Conservation (phyloP, 1,140 invertebrate genomes). For the Hylaeus volcanicus region DNA sequence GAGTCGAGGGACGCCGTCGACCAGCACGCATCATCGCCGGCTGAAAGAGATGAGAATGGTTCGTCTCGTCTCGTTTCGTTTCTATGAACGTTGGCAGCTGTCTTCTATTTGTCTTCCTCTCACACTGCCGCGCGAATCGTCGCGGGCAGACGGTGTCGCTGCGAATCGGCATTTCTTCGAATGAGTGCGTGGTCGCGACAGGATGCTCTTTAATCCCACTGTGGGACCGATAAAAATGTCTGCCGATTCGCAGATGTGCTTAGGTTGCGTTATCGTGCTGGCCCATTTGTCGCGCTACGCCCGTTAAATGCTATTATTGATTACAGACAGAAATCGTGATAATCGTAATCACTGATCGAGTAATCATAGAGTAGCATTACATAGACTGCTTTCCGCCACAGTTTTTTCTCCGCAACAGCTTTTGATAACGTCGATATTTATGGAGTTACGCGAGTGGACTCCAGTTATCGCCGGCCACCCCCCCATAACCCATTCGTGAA, state of each 20-base stretch:
- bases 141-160: background rate
- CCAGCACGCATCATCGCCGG: conserved; percentile 35
- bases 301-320: too few relatives aligned
- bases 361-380: background rate
- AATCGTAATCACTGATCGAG: too few relatives aligned
- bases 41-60: conserved; percentile 33
- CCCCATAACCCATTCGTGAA: background rate
- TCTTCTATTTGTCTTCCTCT: conserved; percentile 52
- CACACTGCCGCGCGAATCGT: conserved; percentile 11
- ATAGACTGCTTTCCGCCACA: background rate
- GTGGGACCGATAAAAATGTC: conserved; percentile 41
- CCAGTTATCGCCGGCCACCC: conserved; percentile 1
- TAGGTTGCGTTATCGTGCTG: background rate
- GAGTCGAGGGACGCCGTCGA: conserved; percentile 10
- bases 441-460: conserved; percentile 1
- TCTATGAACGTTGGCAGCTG: conserved; percentile 35
- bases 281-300: too few relatives aligned
- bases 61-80: conserved; percentile 27
- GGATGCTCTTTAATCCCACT: conserved; percentile 38
- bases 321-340: too few relatives aligned
- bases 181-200: background rate
- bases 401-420: background rate
- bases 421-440: conserved; percentile 40
- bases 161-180: background rate
- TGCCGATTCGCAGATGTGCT: conserved; percentile 28